phyloP scores from a whole-genome alignment of 1,140 invertebrate species.

The Calycopis cecrops region DNA sequence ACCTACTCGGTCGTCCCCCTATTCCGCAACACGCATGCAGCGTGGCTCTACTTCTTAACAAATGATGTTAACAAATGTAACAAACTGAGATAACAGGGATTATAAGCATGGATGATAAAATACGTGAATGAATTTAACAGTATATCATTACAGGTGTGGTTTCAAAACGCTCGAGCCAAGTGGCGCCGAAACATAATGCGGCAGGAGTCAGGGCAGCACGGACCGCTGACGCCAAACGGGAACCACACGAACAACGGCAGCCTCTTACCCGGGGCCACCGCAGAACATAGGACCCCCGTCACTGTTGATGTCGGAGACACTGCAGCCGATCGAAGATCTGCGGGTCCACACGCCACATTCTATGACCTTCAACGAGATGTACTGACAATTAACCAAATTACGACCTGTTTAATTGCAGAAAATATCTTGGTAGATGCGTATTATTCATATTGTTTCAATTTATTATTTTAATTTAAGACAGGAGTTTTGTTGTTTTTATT shows the following conservation, averaged over 20 bases:
- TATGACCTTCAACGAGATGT: conserved; percentile 56
- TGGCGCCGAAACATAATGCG: conserved; percentile 91
- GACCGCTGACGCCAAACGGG: conserved; percentile 36
- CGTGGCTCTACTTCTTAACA: too few relatives aligned
- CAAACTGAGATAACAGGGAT: too few relatives aligned
- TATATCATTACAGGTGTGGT: conserved; percentile 88
- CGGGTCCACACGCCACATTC: conserved; percentile 55
- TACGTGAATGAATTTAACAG: too few relatives aligned
- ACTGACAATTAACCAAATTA: conserved; percentile 35
- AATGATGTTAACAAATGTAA: too few relatives aligned
- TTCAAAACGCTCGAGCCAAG: conserved; percentile 97
- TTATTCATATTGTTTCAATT: too few relatives aligned
- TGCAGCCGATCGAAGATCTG: conserved; percentile 52
- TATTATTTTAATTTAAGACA: too few relatives aligned
- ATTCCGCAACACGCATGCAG: too few relatives aligned
- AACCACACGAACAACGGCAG: conserved; percentile 35
- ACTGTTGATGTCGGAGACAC: conserved; percentile 42
- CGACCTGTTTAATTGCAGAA: background rate
- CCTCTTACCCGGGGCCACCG: conserved; percentile 30
- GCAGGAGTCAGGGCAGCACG: conserved; percentile 76
- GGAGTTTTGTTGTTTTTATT: too few relatives aligned
- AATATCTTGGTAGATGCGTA: too few relatives aligned
- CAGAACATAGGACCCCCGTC: conserved; percentile 32
- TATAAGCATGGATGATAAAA: too few relatives aligned
- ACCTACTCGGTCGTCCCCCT: too few relatives aligned